Evolutionary conservation across 2,113 vertebrate species (phyloP).

Genomic region (Caranx melampygus): DNA sequence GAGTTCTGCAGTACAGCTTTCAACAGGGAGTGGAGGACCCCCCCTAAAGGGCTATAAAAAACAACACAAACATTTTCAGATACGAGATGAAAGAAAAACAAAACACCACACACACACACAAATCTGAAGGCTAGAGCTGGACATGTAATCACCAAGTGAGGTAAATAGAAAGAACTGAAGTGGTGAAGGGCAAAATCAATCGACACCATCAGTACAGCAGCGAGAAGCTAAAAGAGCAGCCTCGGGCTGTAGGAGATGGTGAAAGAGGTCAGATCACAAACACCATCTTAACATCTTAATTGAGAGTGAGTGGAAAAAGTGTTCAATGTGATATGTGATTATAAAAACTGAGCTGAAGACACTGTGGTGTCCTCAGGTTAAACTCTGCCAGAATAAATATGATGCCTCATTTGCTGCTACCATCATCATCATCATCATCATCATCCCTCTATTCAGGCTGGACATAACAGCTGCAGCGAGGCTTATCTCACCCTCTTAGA

Average conservation of each 20-base stretch:
- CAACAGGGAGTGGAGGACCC: background rate
- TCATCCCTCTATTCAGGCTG: constrained; percentile 1
- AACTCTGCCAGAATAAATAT: constrained; percentile 21
- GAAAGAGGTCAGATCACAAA: constrained; percentile 8
- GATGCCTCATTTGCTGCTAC: constrained; percentile 25
- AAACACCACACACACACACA: background rate
- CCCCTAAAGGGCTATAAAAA: background rate
- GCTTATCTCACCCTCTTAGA: constrained; percentile 27
- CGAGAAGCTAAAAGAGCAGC: background rate
- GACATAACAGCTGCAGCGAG: constrained; percentile 4
- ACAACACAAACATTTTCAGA: constrained; percentile 3
- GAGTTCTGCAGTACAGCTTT: constrained; percentile 16
- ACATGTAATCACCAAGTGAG: constrained; percentile 6
- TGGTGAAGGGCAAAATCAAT: background rate
- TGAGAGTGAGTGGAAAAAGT: background rate
- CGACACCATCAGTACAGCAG: background rate
- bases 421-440: constrained; percentile 16
- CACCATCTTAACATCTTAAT: background rate
- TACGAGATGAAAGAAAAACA: background rate
- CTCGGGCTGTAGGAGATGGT: background rate
- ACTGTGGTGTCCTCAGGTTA: background rate
- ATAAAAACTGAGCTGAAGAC: background rate
- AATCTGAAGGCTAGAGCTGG: background rate
- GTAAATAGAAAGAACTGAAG: background rate
- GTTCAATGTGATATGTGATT: constrained; percentile 13